Evolutionary conservation across 2,113 vertebrate genomes (phyloP).

Genomic region (Puntigrus tetrazona): DNA sequence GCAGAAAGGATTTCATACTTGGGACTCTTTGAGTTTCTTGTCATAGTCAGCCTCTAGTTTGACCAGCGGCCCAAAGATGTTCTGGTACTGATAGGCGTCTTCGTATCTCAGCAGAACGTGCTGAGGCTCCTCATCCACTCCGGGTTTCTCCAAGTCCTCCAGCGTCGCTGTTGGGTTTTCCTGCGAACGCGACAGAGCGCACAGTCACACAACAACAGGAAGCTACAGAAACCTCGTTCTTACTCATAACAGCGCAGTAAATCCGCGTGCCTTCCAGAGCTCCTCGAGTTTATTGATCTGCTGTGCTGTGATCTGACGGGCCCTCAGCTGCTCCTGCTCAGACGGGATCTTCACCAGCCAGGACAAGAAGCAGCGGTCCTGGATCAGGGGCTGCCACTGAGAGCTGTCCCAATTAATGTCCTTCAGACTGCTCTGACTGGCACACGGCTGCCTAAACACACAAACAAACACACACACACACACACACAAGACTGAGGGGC

Average conservation of each 20-base stretch:
- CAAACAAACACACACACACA: constrained; percentile 38
- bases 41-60: constrained; percentile 99
- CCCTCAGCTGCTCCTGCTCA: constrained; percentile 94
- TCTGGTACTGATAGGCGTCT: constrained; percentile 99
- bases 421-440: constrained; percentile 98
- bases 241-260: not conserved
- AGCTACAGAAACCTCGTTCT: rapidly evolving
- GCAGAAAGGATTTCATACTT: constrained; percentile 73
- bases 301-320: constrained; percentile 95
- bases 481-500: not conserved
- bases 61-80: constrained; percentile 96
- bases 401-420: constrained; percentile 99
- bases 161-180: constrained; percentile 95
- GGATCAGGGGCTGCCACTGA: constrained; percentile 98
- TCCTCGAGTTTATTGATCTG: constrained; percentile 99
- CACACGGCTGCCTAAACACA: constrained; percentile 89
- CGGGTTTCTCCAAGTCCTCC: constrained; percentile 96
- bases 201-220: not conserved
- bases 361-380: constrained; percentile 96
- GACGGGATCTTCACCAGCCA: constrained; percentile 99
- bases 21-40: constrained; percentile 99
- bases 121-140: constrained; percentile 96
- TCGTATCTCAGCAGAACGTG: constrained; percentile 95
- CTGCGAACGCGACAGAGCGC: constrained; percentile 63
- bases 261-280: constrained; percentile 88